Base-by-base conservation (phyloP, 2,888 invertebrate species). In the Harpalus rufipes region DNA sequence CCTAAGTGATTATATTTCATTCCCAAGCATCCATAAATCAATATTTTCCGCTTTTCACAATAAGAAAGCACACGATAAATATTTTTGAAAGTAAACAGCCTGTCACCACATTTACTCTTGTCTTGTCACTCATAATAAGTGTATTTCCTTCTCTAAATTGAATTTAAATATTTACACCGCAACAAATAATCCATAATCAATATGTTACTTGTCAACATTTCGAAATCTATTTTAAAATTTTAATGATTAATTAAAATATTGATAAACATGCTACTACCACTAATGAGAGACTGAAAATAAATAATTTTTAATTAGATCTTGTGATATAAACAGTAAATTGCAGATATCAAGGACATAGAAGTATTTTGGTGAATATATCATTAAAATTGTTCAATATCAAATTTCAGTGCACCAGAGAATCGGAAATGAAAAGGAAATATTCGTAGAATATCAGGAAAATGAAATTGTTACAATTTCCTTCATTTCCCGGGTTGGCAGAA, bases 361-460 rank as follows among this genome's bases (percentile, higher is more conserved):
- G 12, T 51, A 51, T 51, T 51, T 51, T 51, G 10, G 10, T 51
- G 4, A 51, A 12, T 12, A 12, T 10, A 12, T 51, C 8, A 51
- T 51, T 51, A 51, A 51, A 51, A 51, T 12, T 10, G 44, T 51
- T 51, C 12, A 12, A 51, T 51, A 12, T 51, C 2, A 51, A 51
- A 51, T 51, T 51, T 10, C 44, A 51, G 10, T 12, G 10, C 12
- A 51, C 12, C 10, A 2, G 2, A 12, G 10, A 10, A 51, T 51
- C 44, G 44, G 44, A 51, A 51, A 51, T 51, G 44, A 12, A 51
- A 51, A 51, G 44, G 44, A 51, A 51, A 51, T 51, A 51, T 51
- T 51, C 44, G 10, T 12, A 12, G 6, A 12, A 51, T 51, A 51
- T 51, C 44, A 51, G 10, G 44, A 12, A 51, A 51, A 51, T 51